These are phyloP conservation scores for Nibea coibor DNA, from an alignment of 2,113 vertebrate genomes.

Conservation along the genomic window DNA sequence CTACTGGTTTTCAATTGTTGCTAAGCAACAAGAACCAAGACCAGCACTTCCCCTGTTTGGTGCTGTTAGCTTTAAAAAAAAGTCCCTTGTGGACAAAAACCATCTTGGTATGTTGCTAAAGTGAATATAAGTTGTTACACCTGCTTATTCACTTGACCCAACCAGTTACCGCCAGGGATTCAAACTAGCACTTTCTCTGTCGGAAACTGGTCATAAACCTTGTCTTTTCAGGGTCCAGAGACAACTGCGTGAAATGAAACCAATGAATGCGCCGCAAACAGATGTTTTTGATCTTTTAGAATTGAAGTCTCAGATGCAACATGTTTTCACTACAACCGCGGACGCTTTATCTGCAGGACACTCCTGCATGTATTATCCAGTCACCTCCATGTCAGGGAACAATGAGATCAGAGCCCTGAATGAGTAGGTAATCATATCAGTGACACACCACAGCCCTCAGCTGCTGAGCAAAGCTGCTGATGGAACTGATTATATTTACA, in stretches of 20 bases:
- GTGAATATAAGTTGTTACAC: slow-evolving; percentile 22
- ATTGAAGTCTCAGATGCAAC: neutral
- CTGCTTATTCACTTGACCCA: neutral
- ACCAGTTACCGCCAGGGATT: neutral
- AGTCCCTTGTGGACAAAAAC: slow-evolving; percentile 15
- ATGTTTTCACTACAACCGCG: slow-evolving; percentile 9
- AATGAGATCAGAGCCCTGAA: slow-evolving; percentile 69
- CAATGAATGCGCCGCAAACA: neutral
- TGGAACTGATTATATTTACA: slow-evolving; percentile 66
- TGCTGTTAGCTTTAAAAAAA: slow-evolving; percentile 48
- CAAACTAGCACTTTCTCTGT: neutral
- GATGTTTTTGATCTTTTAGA: slow-evolving; percentile 7
- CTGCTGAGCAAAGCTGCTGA: slow-evolving; percentile 60
- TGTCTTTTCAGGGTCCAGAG: neutral
- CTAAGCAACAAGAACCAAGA: slow-evolving; percentile 72
- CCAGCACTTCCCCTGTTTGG: slow-evolving; percentile 44
- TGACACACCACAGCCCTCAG: slow-evolving; percentile 64
- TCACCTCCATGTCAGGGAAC: slow-evolving; percentile 69
- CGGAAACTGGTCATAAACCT: neutral
- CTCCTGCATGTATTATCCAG: slow-evolving; percentile 49
- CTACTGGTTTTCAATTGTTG: slow-evolving; percentile 72
- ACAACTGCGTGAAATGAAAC: slow-evolving; percentile 1
- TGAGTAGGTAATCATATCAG: slow-evolving; percentile 77
- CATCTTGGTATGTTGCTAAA: slow-evolving; percentile 21
- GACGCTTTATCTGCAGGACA: slow-evolving; percentile 47